These are phyloP conservation scores for Hypomecis punctinalis DNA, from an alignment of 2,888 invertebrate species.

Conservation along the genomic window DNA sequence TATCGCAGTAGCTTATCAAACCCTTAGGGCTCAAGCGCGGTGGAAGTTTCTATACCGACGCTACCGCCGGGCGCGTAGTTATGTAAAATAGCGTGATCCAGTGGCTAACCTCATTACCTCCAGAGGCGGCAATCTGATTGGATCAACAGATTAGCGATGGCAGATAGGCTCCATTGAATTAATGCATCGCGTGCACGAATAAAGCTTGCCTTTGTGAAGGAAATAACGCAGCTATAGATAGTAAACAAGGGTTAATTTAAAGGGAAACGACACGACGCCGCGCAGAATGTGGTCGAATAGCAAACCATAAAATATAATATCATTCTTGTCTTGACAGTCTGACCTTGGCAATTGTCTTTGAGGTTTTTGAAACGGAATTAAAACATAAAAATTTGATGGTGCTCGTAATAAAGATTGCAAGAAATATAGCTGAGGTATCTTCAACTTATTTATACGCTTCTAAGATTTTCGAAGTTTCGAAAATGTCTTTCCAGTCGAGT, in stretches of 20 bases:
- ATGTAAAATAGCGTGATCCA: constrained; percentile 44
- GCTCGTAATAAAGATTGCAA: constrained; percentile 10
- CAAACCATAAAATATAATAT: background rate
- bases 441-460: background rate
- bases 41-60: constrained; percentile 4
- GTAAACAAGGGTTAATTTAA: constrained; percentile 7
- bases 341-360: constrained; percentile 17
- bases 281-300: background rate
- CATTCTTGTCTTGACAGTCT: background rate
- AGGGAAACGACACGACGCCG: constrained; percentile 5
- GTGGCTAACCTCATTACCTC: constrained; percentile 48
- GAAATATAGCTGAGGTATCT: constrained; percentile 1
- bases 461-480: background rate
- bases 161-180: constrained; percentile 52
- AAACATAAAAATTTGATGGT: constrained; percentile 15
- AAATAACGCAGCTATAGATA: constrained; percentile 18
- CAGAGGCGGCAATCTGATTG: constrained; percentile 57
- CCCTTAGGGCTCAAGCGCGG: background rate
- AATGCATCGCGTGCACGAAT: constrained; percentile 39
- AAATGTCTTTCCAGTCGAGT: too few species aligned
- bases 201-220: constrained; percentile 21
- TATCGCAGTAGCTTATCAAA: constrained; percentile 5
- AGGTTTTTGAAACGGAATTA: constrained; percentile 9
- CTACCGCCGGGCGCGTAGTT: constrained; percentile 19
- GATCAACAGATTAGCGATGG: constrained; percentile 63